These are phyloP conservation scores for Limnephilus auricula DNA, from an alignment of 2,888 invertebrate genomes.

Conservation along the genomic window DNA sequence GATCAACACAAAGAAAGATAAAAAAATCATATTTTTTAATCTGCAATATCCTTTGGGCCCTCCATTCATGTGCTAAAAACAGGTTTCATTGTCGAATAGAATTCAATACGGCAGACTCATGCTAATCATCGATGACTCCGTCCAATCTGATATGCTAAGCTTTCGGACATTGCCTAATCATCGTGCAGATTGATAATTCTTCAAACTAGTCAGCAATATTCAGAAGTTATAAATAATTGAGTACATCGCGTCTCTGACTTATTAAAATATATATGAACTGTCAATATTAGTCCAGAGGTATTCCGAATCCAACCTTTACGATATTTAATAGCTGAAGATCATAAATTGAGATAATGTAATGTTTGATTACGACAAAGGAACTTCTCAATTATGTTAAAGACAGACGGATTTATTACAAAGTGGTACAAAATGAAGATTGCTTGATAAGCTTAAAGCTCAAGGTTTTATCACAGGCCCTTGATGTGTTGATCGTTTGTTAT, in stretches of 20 bases:
- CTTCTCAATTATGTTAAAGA: neutral
- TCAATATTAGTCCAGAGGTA: neutral
- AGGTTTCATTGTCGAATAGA: neutral
- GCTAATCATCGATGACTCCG: constrained; percentile 22
- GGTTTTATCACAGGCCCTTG: neutral
- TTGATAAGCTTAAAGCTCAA: neutral
- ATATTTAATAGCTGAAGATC: neutral
- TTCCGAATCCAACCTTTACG: neutral
- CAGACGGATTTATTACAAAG: neutral
- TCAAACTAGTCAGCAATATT: neutral
- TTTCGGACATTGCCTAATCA: neutral
- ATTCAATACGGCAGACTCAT: neutral
- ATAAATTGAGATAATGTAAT: neutral
- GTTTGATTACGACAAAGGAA: neutral
- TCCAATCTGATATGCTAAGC: constrained; percentile 18
- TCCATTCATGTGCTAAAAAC: neutral
- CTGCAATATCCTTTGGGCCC: neutral
- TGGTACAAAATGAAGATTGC: neutral
- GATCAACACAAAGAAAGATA: neutral
- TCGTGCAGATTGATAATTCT: neutral
- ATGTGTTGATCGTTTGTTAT: neutral
- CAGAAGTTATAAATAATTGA: neutral
- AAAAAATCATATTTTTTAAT: neutral
- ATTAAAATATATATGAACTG: neutral
- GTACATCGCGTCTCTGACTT: neutral